Percentiles rank a stretch among this genome's conserved stretches.
Evolutionary conservation across 2,888 invertebrate species (phyloP).

Genomic region (Cosmopolites sordidus): DNA sequence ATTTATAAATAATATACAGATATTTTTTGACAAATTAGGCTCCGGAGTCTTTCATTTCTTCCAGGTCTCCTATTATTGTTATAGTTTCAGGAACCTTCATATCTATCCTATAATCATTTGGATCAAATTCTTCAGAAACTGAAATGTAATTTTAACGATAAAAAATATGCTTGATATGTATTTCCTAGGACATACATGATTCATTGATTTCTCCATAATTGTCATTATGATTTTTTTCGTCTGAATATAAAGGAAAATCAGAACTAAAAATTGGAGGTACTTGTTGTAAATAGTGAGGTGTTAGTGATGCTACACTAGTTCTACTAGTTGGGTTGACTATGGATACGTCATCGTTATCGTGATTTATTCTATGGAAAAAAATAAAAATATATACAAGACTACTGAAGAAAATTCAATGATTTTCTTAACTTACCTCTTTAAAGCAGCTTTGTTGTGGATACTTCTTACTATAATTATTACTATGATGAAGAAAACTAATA

Average conservation of each 20-base stretch:
- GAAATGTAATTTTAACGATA: not conserved
- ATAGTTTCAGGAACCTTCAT: not conserved
- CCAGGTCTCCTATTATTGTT: slow-evolving; percentile 1
- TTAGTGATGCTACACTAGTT: slow-evolving; percentile 23
- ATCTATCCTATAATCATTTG: not conserved
- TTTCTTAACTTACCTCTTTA: slow-evolving; percentile 21
- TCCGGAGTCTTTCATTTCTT: slow-evolving; percentile 3
- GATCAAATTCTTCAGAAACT: slow-evolving; percentile 3
- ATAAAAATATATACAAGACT: no score
- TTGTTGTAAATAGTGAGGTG: slow-evolving; percentile 32
- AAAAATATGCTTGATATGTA: not conserved
- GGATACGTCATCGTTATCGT: slow-evolving; percentile 20
- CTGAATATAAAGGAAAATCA: slow-evolving; percentile 12
- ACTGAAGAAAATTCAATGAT: no score
- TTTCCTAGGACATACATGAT: slow-evolving; percentile 4
- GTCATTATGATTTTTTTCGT: not conserved
- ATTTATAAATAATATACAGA: no score
- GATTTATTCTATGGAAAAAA: slow-evolving; percentile 2
- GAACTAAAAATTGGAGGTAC: slow-evolving; percentile 28
- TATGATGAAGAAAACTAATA: slow-evolving; percentile 20
- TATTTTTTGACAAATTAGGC: slow-evolving; percentile 6
- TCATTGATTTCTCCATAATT: slow-evolving; percentile 7
- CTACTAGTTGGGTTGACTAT: slow-evolving; percentile 21
- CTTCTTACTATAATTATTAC: slow-evolving; percentile 14
- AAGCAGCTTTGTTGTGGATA: slow-evolving; percentile 8